phyloP scores from a whole-genome alignment of 2,888 invertebrate species.

The Gasteruption jaculator region DNA sequence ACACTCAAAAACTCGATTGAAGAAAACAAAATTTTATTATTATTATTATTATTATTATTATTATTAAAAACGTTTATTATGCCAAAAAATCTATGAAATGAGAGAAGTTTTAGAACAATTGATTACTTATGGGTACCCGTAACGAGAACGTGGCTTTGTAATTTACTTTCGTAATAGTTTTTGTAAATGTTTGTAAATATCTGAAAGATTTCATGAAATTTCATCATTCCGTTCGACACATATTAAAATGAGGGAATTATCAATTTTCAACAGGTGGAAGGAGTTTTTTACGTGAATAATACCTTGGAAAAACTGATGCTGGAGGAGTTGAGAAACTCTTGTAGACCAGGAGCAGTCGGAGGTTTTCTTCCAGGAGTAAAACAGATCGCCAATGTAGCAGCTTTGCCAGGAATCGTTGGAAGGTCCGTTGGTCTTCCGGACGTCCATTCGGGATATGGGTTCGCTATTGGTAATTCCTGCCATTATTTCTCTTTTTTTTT shows the following conservation, averaged over 20 bases:
- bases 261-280: slow-evolving; percentile 73
- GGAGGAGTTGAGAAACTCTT: slow-evolving; percentile 89
- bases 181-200: no score
- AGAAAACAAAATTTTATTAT: no score
- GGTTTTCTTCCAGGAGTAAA: slow-evolving; percentile 98
- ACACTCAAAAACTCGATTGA: no score
- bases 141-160: no score
- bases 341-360: slow-evolving; percentile 84
- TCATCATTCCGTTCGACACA: no score
- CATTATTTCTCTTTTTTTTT: not conserved
- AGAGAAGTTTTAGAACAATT: no score
- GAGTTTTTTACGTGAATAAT: slow-evolving; percentile 92
- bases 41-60: no score
- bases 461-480: slow-evolving; percentile 78
- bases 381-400: slow-evolving; percentile 98
- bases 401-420: slow-evolving; percentile 94
- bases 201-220: no score
- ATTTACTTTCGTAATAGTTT: no score
- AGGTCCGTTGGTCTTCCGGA: slow-evolving; percentile 92
- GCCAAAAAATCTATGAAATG: no score
- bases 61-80: no score
- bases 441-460: slow-evolving; percentile 98
- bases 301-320: slow-evolving; percentile 93
- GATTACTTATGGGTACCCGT: no score
- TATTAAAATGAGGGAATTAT: slow-evolving; percentile 7